Conservation (phyloP, 64 coral and sea anemone species). For the Pachyseris speciosa region DNA sequence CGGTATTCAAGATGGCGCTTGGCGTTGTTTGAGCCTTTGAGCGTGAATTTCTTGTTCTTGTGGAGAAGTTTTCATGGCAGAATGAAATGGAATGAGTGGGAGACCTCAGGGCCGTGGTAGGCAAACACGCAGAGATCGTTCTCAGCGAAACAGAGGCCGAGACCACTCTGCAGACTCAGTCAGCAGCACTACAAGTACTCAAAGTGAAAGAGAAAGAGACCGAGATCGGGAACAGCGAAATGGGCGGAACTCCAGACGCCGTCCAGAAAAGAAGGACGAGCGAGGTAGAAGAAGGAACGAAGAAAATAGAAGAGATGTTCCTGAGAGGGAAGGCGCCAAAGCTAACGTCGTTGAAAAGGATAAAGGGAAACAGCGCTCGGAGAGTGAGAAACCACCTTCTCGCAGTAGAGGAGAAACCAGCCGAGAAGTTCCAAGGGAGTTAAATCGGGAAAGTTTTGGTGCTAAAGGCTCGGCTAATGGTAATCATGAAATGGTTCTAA, state of each 20-base stretch:
- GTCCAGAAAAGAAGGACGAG: conserved; percentile 88
- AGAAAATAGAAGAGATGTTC: conserved; percentile 58
- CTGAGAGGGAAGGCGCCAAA: conserved; percentile 76
- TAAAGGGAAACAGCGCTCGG: conserved; percentile 69
- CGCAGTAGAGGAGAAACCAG: conserved; percentile 15
- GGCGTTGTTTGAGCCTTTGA: conserved; percentile 64
- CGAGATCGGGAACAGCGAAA: conserved; percentile 66
- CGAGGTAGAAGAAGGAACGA: conserved; percentile 77
- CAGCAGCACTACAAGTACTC: conserved; percentile 83
- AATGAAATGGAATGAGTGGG: conserved; percentile 99
- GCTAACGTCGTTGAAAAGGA: conserved; percentile 68
- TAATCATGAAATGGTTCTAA: background rate
- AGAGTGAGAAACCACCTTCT: conserved; percentile 62
- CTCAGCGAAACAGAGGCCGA: conserved; percentile 94
- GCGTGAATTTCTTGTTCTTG: conserved; percentile 76
- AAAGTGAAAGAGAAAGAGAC: conserved; percentile 95
- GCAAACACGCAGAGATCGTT: conserved; percentile 96
- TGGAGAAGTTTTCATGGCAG: conserved; percentile 85
- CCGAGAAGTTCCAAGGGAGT: conserved; percentile 44
- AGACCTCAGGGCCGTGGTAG: conserved; percentile 99
- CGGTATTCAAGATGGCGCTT: conserved; percentile 94
- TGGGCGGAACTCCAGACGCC: conserved; percentile 92
- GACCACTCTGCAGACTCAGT: conserved; percentile 97
- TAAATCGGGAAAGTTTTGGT: conserved; percentile 55
- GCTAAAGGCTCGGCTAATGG: conserved; percentile 36